Evolutionary conservation across 2,797 vertebrate genomes (phyloP).

Genomic region (Sebastes oblongus): DNA sequence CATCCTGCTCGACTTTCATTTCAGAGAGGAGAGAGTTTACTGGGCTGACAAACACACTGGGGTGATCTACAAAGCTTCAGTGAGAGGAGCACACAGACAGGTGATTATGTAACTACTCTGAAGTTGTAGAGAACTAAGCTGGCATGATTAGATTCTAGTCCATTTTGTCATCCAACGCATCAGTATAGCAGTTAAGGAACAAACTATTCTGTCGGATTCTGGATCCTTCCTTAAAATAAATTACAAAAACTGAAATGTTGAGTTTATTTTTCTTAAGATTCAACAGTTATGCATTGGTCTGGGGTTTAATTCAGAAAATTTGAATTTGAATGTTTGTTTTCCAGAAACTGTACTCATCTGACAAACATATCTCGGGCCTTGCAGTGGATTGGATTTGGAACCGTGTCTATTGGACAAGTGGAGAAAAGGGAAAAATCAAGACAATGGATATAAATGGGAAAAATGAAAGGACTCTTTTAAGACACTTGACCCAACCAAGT

Average conservation of each 20-base stretch:
- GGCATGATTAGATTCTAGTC: background rate
- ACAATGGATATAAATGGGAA: constrained; percentile 84
- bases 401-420: constrained; percentile 86
- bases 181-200: background rate
- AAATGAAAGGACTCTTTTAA: constrained; percentile 81
- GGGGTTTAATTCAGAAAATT: background rate
- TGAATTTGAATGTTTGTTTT: constrained; percentile 7
- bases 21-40: constrained; percentile 84
- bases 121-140: background rate
- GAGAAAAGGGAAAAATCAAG: constrained; percentile 87
- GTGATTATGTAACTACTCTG: constrained; percentile 68
- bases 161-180: background rate
- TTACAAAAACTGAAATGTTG: background rate
- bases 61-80: constrained; percentile 86
- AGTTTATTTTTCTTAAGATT: background rate
- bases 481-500: constrained; percentile 81
- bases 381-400: constrained; percentile 91
- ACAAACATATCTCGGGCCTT: constrained; percentile 88
- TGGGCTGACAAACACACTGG: constrained; percentile 87
- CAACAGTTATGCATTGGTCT: background rate
- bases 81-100: constrained; percentile 86
- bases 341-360: constrained; percentile 85
- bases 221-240: background rate
- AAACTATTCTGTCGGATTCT: background rate
- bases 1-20: constrained; percentile 87